Percentiles rank a stretch among this genome's conserved stretches.
Evolutionary conservation across 1,140 invertebrate genomes (phyloP).

Genomic region (Muscidifurax raptorellus): DNA sequence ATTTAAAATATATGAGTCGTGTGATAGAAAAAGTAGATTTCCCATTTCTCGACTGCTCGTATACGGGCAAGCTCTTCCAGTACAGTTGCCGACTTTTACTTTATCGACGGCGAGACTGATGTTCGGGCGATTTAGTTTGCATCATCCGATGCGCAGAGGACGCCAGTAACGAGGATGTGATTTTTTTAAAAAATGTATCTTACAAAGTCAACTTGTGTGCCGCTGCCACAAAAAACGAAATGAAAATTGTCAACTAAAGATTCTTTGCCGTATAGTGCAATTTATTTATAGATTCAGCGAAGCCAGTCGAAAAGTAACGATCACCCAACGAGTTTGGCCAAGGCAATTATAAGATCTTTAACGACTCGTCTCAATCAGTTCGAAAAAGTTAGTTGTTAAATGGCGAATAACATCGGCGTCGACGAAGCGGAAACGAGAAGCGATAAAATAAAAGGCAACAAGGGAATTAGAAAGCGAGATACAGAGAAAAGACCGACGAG

Average conservation of each 20-base stretch:
- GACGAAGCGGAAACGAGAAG: neutral
- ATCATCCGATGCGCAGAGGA: neutral
- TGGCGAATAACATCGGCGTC: conserved; percentile 3
- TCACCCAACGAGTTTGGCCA: neutral
- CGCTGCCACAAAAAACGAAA: no score
- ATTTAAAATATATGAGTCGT: neutral
- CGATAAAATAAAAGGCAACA: neutral
- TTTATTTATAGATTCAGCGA: neutral
- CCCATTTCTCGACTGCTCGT: neutral
- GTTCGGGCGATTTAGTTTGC: neutral
- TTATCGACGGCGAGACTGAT: neutral
- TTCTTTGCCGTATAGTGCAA: neutral
- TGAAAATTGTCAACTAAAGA: no score
- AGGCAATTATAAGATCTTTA: neutral
- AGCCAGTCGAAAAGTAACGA: neutral
- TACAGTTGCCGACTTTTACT: neutral
- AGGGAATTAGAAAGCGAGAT: conserved; percentile 46
- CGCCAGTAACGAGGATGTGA: neutral
- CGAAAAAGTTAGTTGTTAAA: conserved; percentile 10
- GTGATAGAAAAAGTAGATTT: neutral
- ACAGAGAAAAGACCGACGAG: conserved; percentile 4
- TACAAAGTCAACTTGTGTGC: no score
- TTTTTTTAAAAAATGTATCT: neutral
- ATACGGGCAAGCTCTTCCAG: neutral
- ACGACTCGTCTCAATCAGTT: conserved; percentile 2